Evolutionary conservation across 1,140 invertebrate genomes (phyloP).

Genomic region (Diorhabda elongata): DNA sequence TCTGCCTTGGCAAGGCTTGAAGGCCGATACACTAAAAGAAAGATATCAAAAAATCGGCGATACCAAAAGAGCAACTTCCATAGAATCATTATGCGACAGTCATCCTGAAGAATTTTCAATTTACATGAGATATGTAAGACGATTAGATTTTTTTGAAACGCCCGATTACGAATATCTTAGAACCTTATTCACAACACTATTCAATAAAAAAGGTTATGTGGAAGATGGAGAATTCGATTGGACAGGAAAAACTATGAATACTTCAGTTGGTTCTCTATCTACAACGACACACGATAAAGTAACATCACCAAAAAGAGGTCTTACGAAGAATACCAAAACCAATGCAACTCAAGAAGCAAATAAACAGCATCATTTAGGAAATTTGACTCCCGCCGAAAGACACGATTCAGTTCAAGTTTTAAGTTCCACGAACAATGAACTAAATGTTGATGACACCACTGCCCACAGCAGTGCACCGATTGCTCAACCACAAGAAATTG

Average conservation of each 20-base stretch:
- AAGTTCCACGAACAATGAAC: slow-evolving; percentile 15
- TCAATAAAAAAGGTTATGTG: slow-evolving; percentile 85
- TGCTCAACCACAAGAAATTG: slow-evolving; percentile 16
- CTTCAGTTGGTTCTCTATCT: slow-evolving; percentile 48
- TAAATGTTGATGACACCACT: slow-evolving; percentile 12
- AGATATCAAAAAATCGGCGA: slow-evolving; percentile 99
- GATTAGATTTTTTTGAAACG: slow-evolving; percentile 98
- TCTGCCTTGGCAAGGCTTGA: slow-evolving; percentile 98
- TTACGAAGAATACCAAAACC: slow-evolving; percentile 6
- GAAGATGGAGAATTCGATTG: slow-evolving; percentile 97
- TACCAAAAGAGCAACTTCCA: slow-evolving; percentile 95
- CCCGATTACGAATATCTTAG: slow-evolving; percentile 98
- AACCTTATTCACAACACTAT: slow-evolving; percentile 91
- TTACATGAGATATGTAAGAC: slow-evolving; percentile 93
- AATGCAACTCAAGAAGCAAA: slow-evolving; percentile 1
- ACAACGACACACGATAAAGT: slow-evolving; percentile 10
- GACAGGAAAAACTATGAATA: slow-evolving; percentile 77
- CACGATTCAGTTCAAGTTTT: slow-evolving; percentile 18
- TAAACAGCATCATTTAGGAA: slow-evolving; percentile 11
- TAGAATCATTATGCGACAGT: slow-evolving; percentile 95
- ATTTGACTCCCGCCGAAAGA: slow-evolving; percentile 10
- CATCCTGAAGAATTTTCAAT: slow-evolving; percentile 21
- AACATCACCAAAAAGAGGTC: slow-evolving; percentile 11
- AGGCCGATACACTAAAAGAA: slow-evolving; percentile 98
- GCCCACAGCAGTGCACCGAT: slow-evolving; percentile 16